Evolutionary conservation across 2,113 vertebrate species (phyloP), one percentile per base, ranked within the genome.

Genomic region (Rhinoptilus africanus): DNA sequence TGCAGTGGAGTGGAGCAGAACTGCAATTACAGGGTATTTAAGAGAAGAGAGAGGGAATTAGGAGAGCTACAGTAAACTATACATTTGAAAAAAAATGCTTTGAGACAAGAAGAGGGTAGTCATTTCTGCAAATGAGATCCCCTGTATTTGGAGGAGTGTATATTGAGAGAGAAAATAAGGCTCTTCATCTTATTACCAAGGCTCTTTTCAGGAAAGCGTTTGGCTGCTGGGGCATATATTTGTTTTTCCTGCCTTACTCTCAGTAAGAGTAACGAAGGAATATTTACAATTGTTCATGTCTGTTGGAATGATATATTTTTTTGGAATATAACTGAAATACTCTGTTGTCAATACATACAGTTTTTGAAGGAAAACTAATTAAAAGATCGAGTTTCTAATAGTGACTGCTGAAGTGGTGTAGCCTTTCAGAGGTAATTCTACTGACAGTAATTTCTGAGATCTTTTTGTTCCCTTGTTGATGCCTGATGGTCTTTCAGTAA

Each of bases 281-380:
- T 59, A 30, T 60, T 54, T 80, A 51, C 83, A 80, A 45, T 26
- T n/a, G 7, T 80, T 90, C 3, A 45, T 63, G 9, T 79, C 54
- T 39, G 2, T 12, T 66, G 86, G 71, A 91, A 67, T 66, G 6
- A 17, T 1, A 4, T 62, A 50, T 9, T 59, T 85, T 41, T 69
- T 39, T 39, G 8, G 15, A 72, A 27, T 56, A 12, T 12, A 43
- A 20, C 15, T 83, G 60, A 57, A 88, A 63, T 76, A 41, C 19
- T 73, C 37, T 88, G 50, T 83, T 90, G 88, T 90, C 79, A 83
- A 50, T 92, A 24, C 9, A 37, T 71, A 18, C 6, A 22, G 15
- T 54, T 93, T 96, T 93, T 35, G 37, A 64, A 83, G 79, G 43
- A 93, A 88, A 91, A 77, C 47, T 51, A 64, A 80, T 88, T 80